Evolutionary conservation across 2,888 invertebrate genomes (phyloP).

Genomic region (Drosophila flavopinicola): DNA sequence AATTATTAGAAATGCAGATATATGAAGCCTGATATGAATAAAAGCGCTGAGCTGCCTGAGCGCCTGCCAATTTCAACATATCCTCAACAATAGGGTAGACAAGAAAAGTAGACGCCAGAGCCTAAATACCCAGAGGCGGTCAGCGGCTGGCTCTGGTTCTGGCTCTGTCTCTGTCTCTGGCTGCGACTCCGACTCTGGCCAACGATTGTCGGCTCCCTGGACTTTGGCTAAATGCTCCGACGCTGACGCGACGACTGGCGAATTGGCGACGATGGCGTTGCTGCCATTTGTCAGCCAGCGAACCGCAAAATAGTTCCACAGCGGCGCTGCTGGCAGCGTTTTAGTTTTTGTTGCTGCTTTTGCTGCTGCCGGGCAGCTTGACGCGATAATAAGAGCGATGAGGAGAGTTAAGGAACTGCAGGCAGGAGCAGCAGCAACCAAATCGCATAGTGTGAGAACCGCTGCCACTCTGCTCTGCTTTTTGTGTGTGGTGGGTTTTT

Average conservation of each 20-base stretch:
- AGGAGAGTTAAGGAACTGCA: constrained; percentile 65
- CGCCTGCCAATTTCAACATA: not conserved
- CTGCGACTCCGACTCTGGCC: no score
- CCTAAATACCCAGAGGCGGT: constrained; percentile 56
- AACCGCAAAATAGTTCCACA: constrained; percentile 75
- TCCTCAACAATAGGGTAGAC: constrained; percentile 14
- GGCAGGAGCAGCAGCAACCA: constrained; percentile 33
- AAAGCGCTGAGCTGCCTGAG: no score
- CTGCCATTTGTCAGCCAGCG: constrained; percentile 75
- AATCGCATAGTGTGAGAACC: constrained; percentile 68
- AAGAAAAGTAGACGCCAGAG: constrained; percentile 38
- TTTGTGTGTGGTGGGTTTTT: constrained; percentile 23
- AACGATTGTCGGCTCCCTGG: constrained; percentile 41
- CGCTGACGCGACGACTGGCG: constrained; percentile 4
- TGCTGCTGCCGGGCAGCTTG: constrained; percentile 61
- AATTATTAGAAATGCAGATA: no score
- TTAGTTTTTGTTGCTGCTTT: constrained; percentile 39
- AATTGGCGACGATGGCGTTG: constrained; percentile 58
- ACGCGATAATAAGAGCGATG: constrained; percentile 79
- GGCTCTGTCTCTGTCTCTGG: constrained; percentile 9
- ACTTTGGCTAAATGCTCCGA: constrained; percentile 67
- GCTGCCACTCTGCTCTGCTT: constrained; percentile 41
- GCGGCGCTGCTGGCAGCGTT: constrained; percentile 43
- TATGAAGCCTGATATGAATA: no score
- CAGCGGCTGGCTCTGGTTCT: constrained; percentile 38